Evolutionary conservation across 2,113 vertebrate genomes (phyloP).

Genomic region (Equus przewalskii): DNA sequence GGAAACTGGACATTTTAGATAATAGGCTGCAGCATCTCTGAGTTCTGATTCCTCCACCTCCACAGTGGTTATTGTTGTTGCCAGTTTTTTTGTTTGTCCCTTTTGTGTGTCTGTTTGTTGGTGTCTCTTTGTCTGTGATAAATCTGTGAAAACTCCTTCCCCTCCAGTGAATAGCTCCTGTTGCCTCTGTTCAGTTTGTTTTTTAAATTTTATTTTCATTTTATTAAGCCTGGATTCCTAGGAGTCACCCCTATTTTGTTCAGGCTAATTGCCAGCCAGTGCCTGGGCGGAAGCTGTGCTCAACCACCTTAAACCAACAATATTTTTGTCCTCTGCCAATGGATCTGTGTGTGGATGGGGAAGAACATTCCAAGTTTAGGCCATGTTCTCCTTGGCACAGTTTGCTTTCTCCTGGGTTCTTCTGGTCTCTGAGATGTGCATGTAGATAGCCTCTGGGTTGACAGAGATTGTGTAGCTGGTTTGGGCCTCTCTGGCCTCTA

Average conservation of each 20-base stretch:
- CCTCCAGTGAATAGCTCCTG: not conserved
- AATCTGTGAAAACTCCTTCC: not conserved
- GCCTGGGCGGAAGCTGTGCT: not conserved
- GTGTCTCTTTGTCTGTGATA: not conserved
- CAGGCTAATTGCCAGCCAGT: not conserved
- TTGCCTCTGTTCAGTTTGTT: not conserved
- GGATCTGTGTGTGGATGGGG: not conserved
- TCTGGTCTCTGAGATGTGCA: not conserved
- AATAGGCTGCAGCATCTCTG: not conserved
- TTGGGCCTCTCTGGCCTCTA: not conserved
- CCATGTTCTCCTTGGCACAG: rapidly evolving
- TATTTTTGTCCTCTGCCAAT: not conserved
- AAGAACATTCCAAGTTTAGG: not conserved
- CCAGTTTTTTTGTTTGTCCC: not conserved
- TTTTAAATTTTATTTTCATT: not conserved
- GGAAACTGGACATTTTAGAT: not conserved
- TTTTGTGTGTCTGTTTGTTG: not conserved
- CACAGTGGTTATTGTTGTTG: not conserved
- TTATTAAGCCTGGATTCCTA: not conserved
- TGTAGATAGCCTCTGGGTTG: rapidly evolving
- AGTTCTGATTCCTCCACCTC: not conserved
- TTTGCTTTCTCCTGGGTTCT: not conserved
- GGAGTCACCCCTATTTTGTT: not conserved
- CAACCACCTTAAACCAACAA: not conserved
- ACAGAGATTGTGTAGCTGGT: rapidly evolving